Percentiles rank a stretch among this genome's conserved stretches.
These are phyloP conservation scores for Smittia aterrima DNA, from an alignment of 2,888 invertebrate genomes.

Conservation along the genomic window DNA sequence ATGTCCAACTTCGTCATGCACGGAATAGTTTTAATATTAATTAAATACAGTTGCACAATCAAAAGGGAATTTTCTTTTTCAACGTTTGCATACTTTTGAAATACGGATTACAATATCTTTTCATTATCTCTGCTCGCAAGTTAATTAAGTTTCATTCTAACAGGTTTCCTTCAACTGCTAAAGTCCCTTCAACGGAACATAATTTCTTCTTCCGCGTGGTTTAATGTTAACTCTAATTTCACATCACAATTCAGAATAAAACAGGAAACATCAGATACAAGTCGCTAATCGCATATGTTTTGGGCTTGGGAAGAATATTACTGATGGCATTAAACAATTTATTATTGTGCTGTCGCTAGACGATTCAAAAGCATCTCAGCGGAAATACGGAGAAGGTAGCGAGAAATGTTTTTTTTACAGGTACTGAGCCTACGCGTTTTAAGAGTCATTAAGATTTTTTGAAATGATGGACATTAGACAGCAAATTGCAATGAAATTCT, in stretches of 20 bases:
- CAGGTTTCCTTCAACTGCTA: background rate
- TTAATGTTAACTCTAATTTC: conserved; percentile 41
- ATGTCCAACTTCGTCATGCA: background rate
- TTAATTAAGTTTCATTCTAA: background rate
- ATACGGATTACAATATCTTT: background rate
- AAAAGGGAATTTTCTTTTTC: background rate
- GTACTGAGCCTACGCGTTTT: conserved; percentile 6
- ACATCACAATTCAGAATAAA: conserved; percentile 41
- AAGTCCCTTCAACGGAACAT: conserved; percentile 35
- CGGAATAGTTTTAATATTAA: background rate
- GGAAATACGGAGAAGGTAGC: too few species aligned
- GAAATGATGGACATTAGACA: too few species aligned
- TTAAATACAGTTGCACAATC: conserved; percentile 17
- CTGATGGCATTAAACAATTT: too few species aligned
- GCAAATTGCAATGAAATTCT: too few species aligned
- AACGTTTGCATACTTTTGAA: background rate
- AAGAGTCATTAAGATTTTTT: background rate
- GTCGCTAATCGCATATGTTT: too few species aligned
- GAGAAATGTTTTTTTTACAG: background rate
- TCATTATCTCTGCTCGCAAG: background rate
- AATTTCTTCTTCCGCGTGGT: background rate
- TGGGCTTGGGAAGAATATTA: too few species aligned
- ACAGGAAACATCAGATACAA: conserved; percentile 6
- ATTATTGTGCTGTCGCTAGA: too few species aligned
- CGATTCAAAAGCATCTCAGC: too few species aligned